Base-by-base conservation (phyloP, 2,797 vertebrate species). In the Propithecus deckenii region DNA sequence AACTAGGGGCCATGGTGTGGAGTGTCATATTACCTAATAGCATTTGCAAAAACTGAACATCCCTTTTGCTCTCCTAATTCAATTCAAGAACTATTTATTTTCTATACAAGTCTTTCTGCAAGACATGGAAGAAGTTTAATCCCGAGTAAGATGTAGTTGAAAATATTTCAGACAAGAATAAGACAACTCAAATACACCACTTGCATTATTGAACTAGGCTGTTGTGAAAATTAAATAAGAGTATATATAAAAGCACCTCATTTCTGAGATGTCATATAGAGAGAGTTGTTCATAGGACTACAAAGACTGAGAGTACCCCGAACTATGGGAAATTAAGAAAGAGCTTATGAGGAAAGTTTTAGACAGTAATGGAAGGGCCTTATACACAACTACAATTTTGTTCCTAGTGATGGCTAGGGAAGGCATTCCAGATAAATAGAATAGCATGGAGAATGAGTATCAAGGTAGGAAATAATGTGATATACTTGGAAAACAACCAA, bases 21-120 rank as follows among this genome's bases (percentile, higher is more conserved):
- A 63, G 96, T 93, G 74, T 98, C 97, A 90, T 74, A 50, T 97
- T 97, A 97, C 96, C 90, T 97, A 95, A 97, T 28, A 96, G 95
- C 89, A 97, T 95, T 95, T 96, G 76, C 97, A 97, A 97, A 97
- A 97, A 71, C 65, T 50, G 76, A 95, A 94, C 86, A 96, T 95
- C 93, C 48, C 83, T 93, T 95, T 96, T 92, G 43, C 67, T 95
- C 89, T 92, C 57, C 15, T 92, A 92, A 91, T 96, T 95, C 78
- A 83, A 81, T 57, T 97, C 2, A 74, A 91, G 59, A 94, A 86
- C 83, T 84, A 97, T 81, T 96, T 94, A 97, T 87, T 83, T 57
- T 71, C 80, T 83, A 78, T 14, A 89, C 15, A 88, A 74, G 43
- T 30, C 69, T 96, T 78, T 81, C 10, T 69, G 76, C 32, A 89